Percentiles rank a stretch among this genome's conserved stretches.
phyloP scores from a whole-genome alignment of 2,888 invertebrate species.

The Troilus luridus region DNA sequence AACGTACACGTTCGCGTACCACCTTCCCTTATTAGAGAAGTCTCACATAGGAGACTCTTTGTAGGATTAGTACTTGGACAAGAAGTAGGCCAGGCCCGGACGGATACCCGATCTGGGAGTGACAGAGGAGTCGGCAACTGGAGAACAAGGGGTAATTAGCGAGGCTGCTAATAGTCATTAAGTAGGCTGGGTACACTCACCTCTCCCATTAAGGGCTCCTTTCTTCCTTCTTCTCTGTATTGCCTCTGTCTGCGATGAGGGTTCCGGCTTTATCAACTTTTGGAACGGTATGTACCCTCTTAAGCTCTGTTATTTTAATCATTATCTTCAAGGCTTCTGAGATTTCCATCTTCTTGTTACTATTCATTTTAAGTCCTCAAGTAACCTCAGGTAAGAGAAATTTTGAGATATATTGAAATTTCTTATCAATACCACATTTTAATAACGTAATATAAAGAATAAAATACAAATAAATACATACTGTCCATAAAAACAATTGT shows the following conservation, averaged over 20 bases:
- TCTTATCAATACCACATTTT: background rate
- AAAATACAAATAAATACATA: no score
- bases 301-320: background rate
- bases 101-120: background rate
- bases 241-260: background rate
- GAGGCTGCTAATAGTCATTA: conserved; percentile 1
- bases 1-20: background rate
- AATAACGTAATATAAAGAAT: no score
- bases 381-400: background rate
- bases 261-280: background rate
- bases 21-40: background rate
- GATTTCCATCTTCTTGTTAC: background rate
- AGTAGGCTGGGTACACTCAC: conserved; percentile 25
- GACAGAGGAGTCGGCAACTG: background rate
- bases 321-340: background rate
- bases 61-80: conserved; percentile 3
- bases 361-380: background rate
- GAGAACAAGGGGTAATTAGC: conserved; percentile 40
- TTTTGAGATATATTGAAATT: background rate
- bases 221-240: background rate
- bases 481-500: no score
- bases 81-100: background rate
- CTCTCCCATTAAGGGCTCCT: background rate
- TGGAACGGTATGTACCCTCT: background rate
- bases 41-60: conserved; percentile 12